Base-by-base conservation (phyloP, 1,140 invertebrate species). In the Drosophila sp. region DNA sequence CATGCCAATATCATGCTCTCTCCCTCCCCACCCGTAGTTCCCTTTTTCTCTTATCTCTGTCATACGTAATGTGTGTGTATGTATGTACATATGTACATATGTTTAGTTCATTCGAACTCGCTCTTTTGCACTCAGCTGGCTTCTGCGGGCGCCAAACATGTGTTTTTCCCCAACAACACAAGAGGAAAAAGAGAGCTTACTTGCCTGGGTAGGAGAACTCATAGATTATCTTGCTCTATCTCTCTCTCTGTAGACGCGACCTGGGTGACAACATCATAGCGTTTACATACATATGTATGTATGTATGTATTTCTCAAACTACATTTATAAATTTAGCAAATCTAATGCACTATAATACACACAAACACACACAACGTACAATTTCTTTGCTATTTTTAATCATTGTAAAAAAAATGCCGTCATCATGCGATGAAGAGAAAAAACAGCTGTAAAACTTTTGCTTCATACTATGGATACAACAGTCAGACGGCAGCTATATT, bases 61-160 rank as follows among this genome's bases (percentile, higher is more conserved):
- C 3, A 38, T 38, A 38, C 35, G 44, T 50, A 50, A 50, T 50
- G 40, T n/a, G 38, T 40, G 40, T 41, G n/a, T 41, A 23, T 50
- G 25, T 50, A 23, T 54, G 44, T 44, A 38, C 11, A 10, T 38
- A 5, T 44, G 41, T 44, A 44, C 27, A 8, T 50, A 27, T 27
- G 44, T 54, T 70, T 71, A 55, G 83, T 87, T 86, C 76, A 63
- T 57, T 86, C 83, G 82, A 64, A 87, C 82, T 87, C 72, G 79
- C 83, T 76, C 70, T 70, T 71, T 61, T 76, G 30, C 74, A 86
- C 82, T 79, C 82, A 87, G 83, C 83, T 87, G 83, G 54, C 68
- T 79, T 41, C 55, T 71, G 63, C 62, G 76, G 83, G 83, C 83
- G 83, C 83, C 76, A 89, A 87, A 87, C 83, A 87, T 87, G 83